Base-by-base conservation (phyloP, 2,113 vertebrate species). In the Felis chaus region DNA sequence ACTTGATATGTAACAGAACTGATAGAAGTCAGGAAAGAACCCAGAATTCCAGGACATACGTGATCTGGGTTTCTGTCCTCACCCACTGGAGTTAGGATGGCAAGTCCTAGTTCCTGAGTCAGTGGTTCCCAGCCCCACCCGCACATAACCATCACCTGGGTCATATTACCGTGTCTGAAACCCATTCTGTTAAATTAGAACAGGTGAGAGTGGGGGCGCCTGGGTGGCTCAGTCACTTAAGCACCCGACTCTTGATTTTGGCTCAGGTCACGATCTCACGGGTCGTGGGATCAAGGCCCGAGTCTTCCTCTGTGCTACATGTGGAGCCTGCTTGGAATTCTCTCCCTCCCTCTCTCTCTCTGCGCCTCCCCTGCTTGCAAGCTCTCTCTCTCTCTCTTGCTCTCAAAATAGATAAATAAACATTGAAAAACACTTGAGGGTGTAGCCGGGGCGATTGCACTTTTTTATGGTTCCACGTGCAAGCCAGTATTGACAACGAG, bases 11-110 rank as follows among this genome's bases (percentile, higher is more conserved):
- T 61, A 82, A 82, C 19, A 55, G 41, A 90, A 48, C 25, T 78
- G 27, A n/a, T 50, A 21, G 25, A 33, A 89, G 81, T 95, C 90
- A 87, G 90, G 90, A 88, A 94, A 94, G 48, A 78, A 82, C 19
- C 55, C 12, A 53, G 19, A 29, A 63, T 85, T 95, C 63, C 57
- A 81, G 79, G 36, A 50, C 4, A 0, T 55, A 21, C 45, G 25
- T 53, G 63, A 57, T 79, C 73, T 69, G 66, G 63, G 13, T 45
- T 90, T 93, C 53, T 69, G 7, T 71, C 33, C 41, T 78, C 4
- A 4, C 0, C 0, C 11, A 7, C 7, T 55, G 36, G 7, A 94
- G 23, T 63, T 65, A 76, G 53, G 7, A 66, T n/a, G 74, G 25
- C 9, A 63, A 25, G 25, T 50, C 83, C 3, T 14, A 5, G 11